Evolutionary conservation across 1,140 invertebrate species (phyloP), one percentile per base, ranked within the genome.

Genomic region (Drosophila fuyamai): DNA sequence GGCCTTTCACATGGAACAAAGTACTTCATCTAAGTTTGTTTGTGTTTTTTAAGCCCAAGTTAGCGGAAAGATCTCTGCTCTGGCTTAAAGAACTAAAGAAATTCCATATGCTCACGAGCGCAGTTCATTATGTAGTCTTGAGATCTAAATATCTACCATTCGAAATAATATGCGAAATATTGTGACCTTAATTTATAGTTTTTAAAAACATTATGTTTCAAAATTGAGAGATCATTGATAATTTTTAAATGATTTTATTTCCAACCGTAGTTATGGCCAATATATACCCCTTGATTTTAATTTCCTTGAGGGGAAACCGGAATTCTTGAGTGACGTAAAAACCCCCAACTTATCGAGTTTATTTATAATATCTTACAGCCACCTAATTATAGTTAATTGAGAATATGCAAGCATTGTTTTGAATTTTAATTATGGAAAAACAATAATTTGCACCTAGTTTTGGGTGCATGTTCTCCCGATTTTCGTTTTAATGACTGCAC

Each of bases 41-140:
- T 71, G 36, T 18, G 36, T 40, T 51, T 43, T 43, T 53, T 13
- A 18, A 32, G 29, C 38, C 9, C 18, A 18, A 18, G 41, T 40
- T 18, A 35, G 50, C 35, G 63, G 67, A 70, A 70, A 70, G n/a
- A 36, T 41, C 51, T 70, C 65, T 5, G 41, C 4, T 50, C 27
- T 35, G 1, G 18, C 7, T 13, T 8, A 54, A 40, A 5, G 8
- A 18, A 50, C 6, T 6, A 36, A 53, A 0, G 7, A 51, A n/a
- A 16, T 51, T 18, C 8, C n/a, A 12, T 29, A 29, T 7, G 8
- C 7, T n/a, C 16, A 27, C 2, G 13, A 48, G 8, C 18, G 32
- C 29, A 35, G 9, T 51, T 16, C 14, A 35, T 12, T 35, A 5
- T 29, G 13, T 9, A 32, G 47, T 29, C 8, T 29, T 9, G 2